Conservation (phyloP, 2,888 invertebrate genomes). For the Julus scandinavius region DNA sequence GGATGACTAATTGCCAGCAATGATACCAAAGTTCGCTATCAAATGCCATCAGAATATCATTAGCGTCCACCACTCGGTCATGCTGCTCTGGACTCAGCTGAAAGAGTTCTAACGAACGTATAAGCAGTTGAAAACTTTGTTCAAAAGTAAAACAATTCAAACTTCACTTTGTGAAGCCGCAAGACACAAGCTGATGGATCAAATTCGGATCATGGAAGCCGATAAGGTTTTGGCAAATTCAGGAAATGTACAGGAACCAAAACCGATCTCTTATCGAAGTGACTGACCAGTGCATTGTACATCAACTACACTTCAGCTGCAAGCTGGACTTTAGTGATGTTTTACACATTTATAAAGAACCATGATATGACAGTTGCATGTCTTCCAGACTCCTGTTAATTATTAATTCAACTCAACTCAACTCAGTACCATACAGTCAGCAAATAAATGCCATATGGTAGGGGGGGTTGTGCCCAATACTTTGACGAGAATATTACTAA, state of each 20-base stretch:
- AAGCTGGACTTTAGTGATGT: no score
- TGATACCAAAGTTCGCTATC: background rate
- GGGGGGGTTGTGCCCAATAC: no score
- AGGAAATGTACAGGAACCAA: background rate
- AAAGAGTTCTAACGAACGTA: background rate
- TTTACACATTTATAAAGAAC: no score
- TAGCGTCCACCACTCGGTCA: background rate
- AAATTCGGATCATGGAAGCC: background rate
- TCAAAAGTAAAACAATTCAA: conserved; percentile 10
- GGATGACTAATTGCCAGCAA: conserved; percentile 22
- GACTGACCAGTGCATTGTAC: no score
- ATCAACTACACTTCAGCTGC: no score
- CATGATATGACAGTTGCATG: no score
- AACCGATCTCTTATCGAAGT: background rate
- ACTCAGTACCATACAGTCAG: no score
- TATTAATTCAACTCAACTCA: no score
- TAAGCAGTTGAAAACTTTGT: background rate
- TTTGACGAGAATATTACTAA: no score
- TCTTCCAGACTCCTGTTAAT: no score
- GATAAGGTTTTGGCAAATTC: background rate
- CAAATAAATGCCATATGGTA: no score
- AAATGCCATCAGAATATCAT: background rate
- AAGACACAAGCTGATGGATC: background rate
- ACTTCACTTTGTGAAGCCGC: background rate
- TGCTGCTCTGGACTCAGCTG: background rate